Base-by-base conservation (phyloP, 2,113 vertebrate species). In the Sorex araneus region DNA sequence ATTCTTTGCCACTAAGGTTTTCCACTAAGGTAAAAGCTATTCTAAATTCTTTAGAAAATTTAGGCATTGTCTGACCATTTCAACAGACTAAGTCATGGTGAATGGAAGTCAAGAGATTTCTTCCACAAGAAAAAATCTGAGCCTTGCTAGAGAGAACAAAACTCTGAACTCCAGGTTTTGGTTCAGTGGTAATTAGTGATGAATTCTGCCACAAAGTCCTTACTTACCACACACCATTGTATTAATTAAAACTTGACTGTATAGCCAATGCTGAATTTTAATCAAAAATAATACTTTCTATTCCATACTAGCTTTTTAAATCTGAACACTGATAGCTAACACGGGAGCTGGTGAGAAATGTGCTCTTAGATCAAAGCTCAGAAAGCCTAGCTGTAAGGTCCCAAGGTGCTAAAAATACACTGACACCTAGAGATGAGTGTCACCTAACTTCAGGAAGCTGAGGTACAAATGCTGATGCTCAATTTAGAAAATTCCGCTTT, bases 181-280 rank as follows among this genome's bases (percentile, higher is more conserved):
- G 43, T 93, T 96, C 90, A 92, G 92, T 96, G 1, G 11, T 84
- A 94, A 92, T 96, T 96, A 94, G 83, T 97, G 9, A 36, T 95
- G 80, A 94, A 93, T 97, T 97, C 95, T 97, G 81, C 91, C 84
- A 95, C 79, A 89, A 94, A 96, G 89, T 74, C 84, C 90, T 89
- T 94, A 96, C n/a, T 87, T 94, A 90, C 94, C 96, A 90, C 80
- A 32, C 3, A 1, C 87, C 92, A 28, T 95, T 95, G 84, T 74
- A 96, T 97, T 96, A 96, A 97, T 97, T 97, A 97, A 95, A 92
- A 88, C 77, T 92, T 94, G 80, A 91, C 93, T 70, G 74, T 94
- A 89, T 89, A 94, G 95, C 91, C 97, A 93, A 77, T 93, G 90
- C 91, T 97, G 63, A 86, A 50, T 81, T 85, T 95, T 96, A 81